Conservation (phyloP, 2,888 invertebrate genomes). For the Noctua janthe region DNA sequence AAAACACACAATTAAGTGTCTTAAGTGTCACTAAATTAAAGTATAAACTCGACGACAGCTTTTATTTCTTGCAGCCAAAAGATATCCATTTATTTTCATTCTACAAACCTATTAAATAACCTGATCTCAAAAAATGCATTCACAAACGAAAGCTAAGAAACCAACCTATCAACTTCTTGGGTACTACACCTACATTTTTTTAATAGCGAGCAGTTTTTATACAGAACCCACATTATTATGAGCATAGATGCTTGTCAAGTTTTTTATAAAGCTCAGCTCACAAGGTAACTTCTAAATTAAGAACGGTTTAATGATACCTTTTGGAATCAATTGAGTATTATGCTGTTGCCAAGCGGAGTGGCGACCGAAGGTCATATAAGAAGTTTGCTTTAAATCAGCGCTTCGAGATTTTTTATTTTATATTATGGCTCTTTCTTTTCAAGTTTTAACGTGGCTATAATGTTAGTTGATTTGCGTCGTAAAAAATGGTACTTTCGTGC, state of each 20-base stretch:
- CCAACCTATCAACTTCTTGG: conserved; percentile 55
- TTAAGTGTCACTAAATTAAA: conserved; percentile 19
- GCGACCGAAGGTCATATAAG: conserved; percentile 69
- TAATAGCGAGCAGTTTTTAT: conserved; percentile 55
- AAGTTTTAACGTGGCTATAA: conserved; percentile 42
- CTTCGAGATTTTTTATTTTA: conserved; percentile 57
- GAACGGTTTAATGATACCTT: conserved; percentile 78
- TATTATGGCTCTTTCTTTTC: conserved; percentile 62
- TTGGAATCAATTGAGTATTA: conserved; percentile 76
- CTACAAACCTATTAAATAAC: conserved; percentile 45
- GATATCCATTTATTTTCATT: conserved; percentile 38
- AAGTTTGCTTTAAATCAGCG: conserved; percentile 61
- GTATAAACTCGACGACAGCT: conserved; percentile 28
- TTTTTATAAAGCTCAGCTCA: conserved; percentile 71
- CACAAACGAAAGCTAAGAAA: conserved; percentile 51
- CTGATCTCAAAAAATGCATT: conserved; percentile 57
- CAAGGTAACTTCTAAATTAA: conserved; percentile 80
- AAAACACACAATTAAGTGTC: conserved; percentile 15
- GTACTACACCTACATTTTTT: conserved; percentile 51
- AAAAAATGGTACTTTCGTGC: conserved; percentile 22
- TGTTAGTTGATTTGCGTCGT: conserved; percentile 51
- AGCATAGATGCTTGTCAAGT: conserved; percentile 71
- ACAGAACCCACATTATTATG: conserved; percentile 71
- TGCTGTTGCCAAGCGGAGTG: conserved; percentile 71
- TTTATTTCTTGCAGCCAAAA: conserved; percentile 24